Evolutionary conservation across 1,140 invertebrate species (phyloP), one percentile per base, ranked within the genome.

Genomic region (Mya arenaria): DNA sequence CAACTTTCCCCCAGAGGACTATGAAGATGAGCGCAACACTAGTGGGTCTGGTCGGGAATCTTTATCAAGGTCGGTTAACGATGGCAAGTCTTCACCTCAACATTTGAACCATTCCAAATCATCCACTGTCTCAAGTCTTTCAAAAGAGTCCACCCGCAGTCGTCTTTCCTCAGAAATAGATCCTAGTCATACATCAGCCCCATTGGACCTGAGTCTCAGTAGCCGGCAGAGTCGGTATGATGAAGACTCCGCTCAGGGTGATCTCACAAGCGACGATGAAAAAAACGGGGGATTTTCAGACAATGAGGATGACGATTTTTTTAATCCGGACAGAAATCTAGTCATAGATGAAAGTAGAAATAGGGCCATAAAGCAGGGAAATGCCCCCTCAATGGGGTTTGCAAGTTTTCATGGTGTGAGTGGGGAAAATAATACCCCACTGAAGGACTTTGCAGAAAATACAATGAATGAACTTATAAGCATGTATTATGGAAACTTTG

Each of bases 401-500:
- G 19, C 3, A 32, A 44, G 56, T 19, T 37, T 23, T 13, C 8
- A 25, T 28, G 62, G 37, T 30, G 36, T 19, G 15, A 25, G 65
- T 2, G n/a, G 19, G 3, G 19, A 30, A 28, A 6, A 41, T 10
- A 25, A 25, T 13, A 63, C 32, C 4, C 25, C 36, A 52, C 94
- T 96, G 90, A 94, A 95, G 83, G 95, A 96, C 87, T 96, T 95
- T 90, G 95, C 95, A 5, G 95, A 96, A 92, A 95, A 94, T 71
- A 96, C 95, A 2, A 96, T 96, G 95, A 95, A 96, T 82, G 95
- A 96, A 90, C 91, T 96, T 39, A 91, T 96, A 23, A 95, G 95
- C 19, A 95, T 96, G 84, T 96, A 96, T 88, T 86, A 89, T 58
- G 84, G 83, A 52, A 85, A 82, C 0, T 34, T 68, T 8, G 78